Conservation (phyloP, 2,888 invertebrate genomes). For the Eupithecia insigniata region DNA sequence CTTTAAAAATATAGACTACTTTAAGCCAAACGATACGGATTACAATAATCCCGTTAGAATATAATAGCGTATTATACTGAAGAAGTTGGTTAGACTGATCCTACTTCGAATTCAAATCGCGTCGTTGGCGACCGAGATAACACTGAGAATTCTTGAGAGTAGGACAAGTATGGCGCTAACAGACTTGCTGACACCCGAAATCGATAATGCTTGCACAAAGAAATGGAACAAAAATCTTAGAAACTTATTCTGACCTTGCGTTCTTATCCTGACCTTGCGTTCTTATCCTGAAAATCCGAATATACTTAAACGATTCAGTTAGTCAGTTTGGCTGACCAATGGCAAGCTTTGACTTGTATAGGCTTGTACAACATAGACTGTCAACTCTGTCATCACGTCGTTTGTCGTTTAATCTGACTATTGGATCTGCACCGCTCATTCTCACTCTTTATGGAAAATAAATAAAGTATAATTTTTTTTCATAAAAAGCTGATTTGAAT, state of each 20-base stretch:
- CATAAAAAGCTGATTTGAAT: background rate
- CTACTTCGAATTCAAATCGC: slow-evolving; percentile 55
- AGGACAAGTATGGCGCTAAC: slow-evolving; percentile 18
- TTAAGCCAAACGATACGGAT: slow-evolving; percentile 53
- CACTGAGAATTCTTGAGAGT: slow-evolving; percentile 48
- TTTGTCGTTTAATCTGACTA: background rate
- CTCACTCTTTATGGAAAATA: too few relatives aligned
- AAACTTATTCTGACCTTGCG: background rate
- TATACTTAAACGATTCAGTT: background rate
- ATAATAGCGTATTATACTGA: slow-evolving; percentile 50
- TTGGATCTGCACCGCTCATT: background rate
- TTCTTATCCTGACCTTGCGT: background rate
- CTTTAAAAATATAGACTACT: slow-evolving; percentile 53
- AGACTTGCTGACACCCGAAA: background rate
- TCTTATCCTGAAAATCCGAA: background rate
- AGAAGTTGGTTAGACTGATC: slow-evolving; percentile 47
- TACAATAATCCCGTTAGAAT: slow-evolving; percentile 56
- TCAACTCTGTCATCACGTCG: background rate
- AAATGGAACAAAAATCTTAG: background rate
- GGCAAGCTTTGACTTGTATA: background rate
- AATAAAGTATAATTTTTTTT: too few relatives aligned
- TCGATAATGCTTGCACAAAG: slow-evolving; percentile 2
- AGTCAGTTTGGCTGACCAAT: background rate
- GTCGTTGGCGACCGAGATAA: slow-evolving; percentile 54
- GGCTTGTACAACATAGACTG: background rate